A percentile compares a stretch with the other conserved stretches of the same genome.
Conservation (phyloP, 2,113 vertebrate species). For the Aleadryas rufinucha region DNA sequence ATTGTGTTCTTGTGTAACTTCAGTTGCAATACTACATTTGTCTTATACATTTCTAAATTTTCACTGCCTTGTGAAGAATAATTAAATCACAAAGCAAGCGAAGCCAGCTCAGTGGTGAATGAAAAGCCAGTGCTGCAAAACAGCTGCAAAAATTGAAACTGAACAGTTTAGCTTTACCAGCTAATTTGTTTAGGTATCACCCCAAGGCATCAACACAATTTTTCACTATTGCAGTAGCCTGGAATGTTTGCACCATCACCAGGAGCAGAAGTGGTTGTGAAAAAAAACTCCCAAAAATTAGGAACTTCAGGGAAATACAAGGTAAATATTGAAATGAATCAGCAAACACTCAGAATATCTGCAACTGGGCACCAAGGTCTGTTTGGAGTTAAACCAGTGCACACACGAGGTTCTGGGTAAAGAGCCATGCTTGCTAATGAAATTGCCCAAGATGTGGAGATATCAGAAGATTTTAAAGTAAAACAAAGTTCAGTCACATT, state of each 20-base stretch:
- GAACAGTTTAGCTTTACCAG: conserved; percentile 34
- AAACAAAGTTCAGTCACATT: not conserved
- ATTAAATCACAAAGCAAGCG: conserved; percentile 58
- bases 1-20: not conserved
- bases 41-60: conserved; percentile 10
- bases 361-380: not conserved
- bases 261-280: not conserved
- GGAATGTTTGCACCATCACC: not conserved
- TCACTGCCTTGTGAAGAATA: conserved; percentile 39
- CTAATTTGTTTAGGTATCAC: conserved; percentile 57
- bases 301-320: not conserved
- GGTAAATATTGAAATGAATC: not conserved
- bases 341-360: not conserved
- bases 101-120: conserved; percentile 25
- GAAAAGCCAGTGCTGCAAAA: conserved; percentile 7
- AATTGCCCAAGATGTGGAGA: not conserved
- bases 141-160: conserved; percentile 49
- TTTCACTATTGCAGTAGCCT: conserved; percentile 3
- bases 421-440: not conserved
- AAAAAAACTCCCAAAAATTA: not conserved
- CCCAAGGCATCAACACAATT: conserved; percentile 55
- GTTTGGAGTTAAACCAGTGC: not conserved
- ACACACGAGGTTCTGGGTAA: not conserved
- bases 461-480: not conserved
- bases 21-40: not conserved